Percentiles rank a stretch among this genome's conserved stretches.
phyloP scores from a whole-genome alignment of 1,140 invertebrate species.

The Adoxophyes honmai region DNA sequence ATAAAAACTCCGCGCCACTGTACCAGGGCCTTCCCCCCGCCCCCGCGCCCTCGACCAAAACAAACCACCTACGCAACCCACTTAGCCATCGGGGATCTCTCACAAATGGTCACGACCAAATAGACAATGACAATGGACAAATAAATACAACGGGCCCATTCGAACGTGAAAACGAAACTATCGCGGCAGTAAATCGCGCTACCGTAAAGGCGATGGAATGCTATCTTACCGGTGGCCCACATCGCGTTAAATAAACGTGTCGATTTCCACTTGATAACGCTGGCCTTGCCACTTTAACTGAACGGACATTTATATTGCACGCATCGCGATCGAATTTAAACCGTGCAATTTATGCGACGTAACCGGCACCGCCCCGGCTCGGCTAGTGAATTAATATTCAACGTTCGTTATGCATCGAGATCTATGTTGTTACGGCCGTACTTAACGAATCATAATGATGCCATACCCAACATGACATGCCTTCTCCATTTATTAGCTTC shows the following conservation, averaged over 20 bases:
- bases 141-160: slow-evolving; percentile 52
- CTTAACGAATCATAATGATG: slow-evolving; percentile 41
- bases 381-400: slow-evolving; percentile 34
- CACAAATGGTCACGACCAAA: slow-evolving; percentile 46
- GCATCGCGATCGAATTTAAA: slow-evolving; percentile 48
- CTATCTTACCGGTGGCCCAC: slow-evolving; percentile 45
- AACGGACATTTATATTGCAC: slow-evolving; percentile 70
- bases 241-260: slow-evolving; percentile 69
- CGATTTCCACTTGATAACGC: slow-evolving; percentile 69
- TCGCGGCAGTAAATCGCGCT: slow-evolving; percentile 64
- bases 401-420: slow-evolving; percentile 22
- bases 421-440: slow-evolving; percentile 31
- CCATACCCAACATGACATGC: slow-evolving; percentile 18
- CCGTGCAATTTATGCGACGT: slow-evolving; percentile 52
- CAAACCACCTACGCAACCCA: slow-evolving; percentile 41
- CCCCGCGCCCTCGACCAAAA: slow-evolving; percentile 19
- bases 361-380: slow-evolving; percentile 59
- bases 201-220: slow-evolving; percentile 66
- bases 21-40: slow-evolving; percentile 27
- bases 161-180: slow-evolving; percentile 71
- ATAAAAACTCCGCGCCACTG: slow-evolving; percentile 43
- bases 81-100: slow-evolving; percentile 47
- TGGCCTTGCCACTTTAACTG: slow-evolving; percentile 66
- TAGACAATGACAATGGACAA: slow-evolving; percentile 49
- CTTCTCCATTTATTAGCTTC: neutral